These are phyloP conservation scores for Rhodeus uyekii DNA, from an alignment of 2,797 vertebrate species.

Conservation along the genomic window DNA sequence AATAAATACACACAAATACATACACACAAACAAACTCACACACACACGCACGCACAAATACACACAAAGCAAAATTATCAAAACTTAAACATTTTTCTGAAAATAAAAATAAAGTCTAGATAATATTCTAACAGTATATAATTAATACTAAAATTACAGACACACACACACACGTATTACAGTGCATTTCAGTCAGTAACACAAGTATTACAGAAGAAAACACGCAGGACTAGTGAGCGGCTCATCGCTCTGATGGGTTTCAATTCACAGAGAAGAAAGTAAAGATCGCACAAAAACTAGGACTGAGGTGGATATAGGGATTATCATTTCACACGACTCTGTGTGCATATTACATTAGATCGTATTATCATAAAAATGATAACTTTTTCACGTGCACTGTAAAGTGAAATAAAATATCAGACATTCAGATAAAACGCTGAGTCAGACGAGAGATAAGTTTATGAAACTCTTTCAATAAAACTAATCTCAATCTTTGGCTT, in stretches of 20 bases:
- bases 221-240: not conserved
- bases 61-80: not conserved
- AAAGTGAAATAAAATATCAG: conserved; percentile 11
- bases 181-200: too few relatives aligned
- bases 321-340: not conserved
- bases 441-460: not conserved
- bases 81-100: not conserved
- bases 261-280: not conserved
- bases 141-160: not conserved
- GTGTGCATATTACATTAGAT: not conserved
- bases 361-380: not conserved
- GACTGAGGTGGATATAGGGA: not conserved
- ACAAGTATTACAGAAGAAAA: not conserved
- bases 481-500: not conserved
- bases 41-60: not conserved
- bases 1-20: too few relatives aligned
- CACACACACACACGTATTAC: too few relatives aligned
- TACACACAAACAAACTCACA: not conserved
- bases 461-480: not conserved
- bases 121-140: not conserved
- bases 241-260: not conserved
- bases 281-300: not conserved
- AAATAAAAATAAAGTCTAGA: not conserved
- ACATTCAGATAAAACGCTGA: not conserved
- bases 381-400: not conserved